Conservation (phyloP, 2,113 vertebrate species). For the Lipotes vexillifer region DNA sequence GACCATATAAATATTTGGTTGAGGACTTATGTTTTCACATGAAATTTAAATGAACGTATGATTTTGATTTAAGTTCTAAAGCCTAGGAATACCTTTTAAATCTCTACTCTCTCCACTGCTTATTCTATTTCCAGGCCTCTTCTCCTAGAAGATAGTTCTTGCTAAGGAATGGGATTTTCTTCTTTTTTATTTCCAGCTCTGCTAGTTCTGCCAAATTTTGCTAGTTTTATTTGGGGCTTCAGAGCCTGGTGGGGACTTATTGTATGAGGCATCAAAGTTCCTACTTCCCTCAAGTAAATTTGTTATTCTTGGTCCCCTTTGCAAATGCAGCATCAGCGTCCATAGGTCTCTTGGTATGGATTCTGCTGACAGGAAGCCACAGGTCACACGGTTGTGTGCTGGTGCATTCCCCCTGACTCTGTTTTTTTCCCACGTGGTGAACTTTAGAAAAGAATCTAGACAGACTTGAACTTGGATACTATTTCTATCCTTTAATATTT, state of each 20-base stretch:
- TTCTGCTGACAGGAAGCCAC: not conserved
- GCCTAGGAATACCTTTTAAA: not conserved
- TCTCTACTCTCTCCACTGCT: not conserved
- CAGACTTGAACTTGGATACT: not conserved
- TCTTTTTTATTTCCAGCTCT: not conserved
- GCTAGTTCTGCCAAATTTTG: not conserved
- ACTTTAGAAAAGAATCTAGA: not conserved
- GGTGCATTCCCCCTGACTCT: not conserved
- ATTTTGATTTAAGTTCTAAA: constrained; percentile 14
- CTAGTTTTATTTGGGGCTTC: not conserved
- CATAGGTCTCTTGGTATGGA: not conserved
- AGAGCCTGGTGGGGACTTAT: not conserved
- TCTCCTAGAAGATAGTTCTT: not conserved
- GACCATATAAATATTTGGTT: not conserved
- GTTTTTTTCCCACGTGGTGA: not conserved
- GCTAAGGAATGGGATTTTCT: not conserved
- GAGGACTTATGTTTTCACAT: not conserved
- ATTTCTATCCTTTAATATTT: constrained; percentile 37
- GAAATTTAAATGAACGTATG: not conserved
- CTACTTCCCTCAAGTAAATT: not conserved
- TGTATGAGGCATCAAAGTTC: not conserved
- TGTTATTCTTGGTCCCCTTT: not conserved
- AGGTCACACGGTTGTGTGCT: not conserved
- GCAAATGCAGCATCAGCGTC: not conserved
- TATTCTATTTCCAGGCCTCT: not conserved